These are phyloP conservation scores for Prionailurus bengalensis DNA, from an alignment of 2,113 vertebrate species.

Conservation along the genomic window DNA sequence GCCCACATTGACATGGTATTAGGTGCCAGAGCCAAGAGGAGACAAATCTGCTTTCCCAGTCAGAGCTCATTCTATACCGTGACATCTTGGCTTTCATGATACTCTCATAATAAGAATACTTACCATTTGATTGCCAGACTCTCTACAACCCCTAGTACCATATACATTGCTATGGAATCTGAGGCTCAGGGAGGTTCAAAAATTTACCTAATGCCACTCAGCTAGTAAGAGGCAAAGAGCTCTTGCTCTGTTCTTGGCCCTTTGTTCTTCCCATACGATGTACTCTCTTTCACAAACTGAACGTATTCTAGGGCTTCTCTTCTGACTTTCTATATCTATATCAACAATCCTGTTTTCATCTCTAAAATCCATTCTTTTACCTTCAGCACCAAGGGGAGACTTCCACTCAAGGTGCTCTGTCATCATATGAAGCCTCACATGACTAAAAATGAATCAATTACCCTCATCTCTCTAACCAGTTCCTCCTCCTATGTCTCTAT, in stretches of 20 bases:
- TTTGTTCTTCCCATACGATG: not conserved
- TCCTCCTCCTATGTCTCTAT: not conserved
- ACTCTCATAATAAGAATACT: not conserved
- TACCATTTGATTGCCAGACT: not conserved
- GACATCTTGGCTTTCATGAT: not conserved
- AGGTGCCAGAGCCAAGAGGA: not conserved
- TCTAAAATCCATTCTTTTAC: not conserved
- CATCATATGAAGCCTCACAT: not conserved
- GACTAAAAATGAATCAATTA: not conserved
- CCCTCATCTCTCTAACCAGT: not conserved
- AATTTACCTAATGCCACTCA: not conserved
- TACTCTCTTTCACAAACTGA: not conserved
- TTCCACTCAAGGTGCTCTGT: not conserved
- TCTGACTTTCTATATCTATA: not conserved
- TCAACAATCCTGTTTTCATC: constrained; percentile 4
- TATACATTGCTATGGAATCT: not conserved
- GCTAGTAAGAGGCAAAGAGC: not conserved
- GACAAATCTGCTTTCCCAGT: not conserved
- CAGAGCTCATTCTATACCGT: not conserved
- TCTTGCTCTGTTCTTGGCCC: not conserved
- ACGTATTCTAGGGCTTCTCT: constrained; percentile 37
- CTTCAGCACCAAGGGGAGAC: not conserved
- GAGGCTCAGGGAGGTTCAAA: not conserved
- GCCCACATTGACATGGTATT: not conserved
- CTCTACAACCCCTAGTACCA: not conserved